Percentiles rank a stretch among this genome's conserved stretches.
Evolutionary conservation across 1,140 invertebrate species (phyloP).

Genomic region (Carposina sasakii): DNA sequence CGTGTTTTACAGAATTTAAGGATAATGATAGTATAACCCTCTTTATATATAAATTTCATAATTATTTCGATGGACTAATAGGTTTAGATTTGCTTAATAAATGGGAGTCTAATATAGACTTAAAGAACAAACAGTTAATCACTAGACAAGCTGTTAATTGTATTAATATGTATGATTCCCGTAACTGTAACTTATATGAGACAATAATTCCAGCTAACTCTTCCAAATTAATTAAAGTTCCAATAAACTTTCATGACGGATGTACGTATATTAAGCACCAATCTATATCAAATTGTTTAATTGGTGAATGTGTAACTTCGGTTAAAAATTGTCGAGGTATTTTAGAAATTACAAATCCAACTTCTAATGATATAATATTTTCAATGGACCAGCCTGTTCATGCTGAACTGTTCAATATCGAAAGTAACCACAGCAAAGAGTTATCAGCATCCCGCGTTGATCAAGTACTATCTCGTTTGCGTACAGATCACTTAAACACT

Average conservation of each 20-base stretch:
- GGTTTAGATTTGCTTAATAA: slow-evolving; percentile 6
- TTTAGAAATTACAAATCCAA: slow-evolving; percentile 2
- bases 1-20: slow-evolving; percentile 3
- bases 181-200: slow-evolving; percentile 3
- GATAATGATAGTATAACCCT: slow-evolving; percentile 4
- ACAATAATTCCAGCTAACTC: not conserved
- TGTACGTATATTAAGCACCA: not conserved
- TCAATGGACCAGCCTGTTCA: too few species aligned
- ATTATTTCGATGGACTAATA: slow-evolving; percentile 15
- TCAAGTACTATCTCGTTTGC: too few species aligned
- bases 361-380: slow-evolving; percentile 3
- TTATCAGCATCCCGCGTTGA: too few species aligned
- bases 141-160: not conserved
- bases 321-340: not conserved
- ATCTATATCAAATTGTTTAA: slow-evolving; percentile 1
- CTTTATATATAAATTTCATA: slow-evolving; percentile 16
- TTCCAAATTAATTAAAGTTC: slow-evolving; percentile 4
- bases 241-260: not conserved
- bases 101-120: slow-evolving; percentile 12
- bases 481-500: too few species aligned
- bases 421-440: too few species aligned
- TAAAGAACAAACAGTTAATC: not conserved
- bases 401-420: too few species aligned
- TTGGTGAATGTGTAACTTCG: slow-evolving; percentile 4
- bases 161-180: not conserved